Evolutionary conservation across 1,140 invertebrate genomes (phyloP), one percentile per base, ranked within the genome.

Genomic region (Ctenoplectra terminalis): DNA sequence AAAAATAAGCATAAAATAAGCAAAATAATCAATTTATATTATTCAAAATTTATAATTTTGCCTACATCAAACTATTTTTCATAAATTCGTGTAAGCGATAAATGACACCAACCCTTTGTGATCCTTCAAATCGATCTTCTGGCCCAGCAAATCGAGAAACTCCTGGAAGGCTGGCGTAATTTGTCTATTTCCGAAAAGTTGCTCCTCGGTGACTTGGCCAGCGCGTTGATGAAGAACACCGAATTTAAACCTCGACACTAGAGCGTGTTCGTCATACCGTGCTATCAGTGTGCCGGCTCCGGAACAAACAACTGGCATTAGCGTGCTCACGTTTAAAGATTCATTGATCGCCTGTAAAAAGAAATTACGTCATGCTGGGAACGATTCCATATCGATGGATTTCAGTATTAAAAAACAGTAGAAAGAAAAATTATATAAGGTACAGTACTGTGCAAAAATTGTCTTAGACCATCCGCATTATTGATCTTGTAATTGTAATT

Each of bases 171-270:
- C 98, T 0, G 97, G 96, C 23, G 97, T 98, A 11, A 98, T 97
- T 67, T 95, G 95, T 79, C 96, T 96, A 91, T 99, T 99, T 31
- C 96, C 96, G 91, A 99, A 99, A 50, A 99, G 93, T 89, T 99
- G 97, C 92, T 99, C 98, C 91, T 99, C 98, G 17, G 97, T 98
- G n/a, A 97, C 97, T 94, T 99, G 99, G 26, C 98, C 98, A 87
- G 96, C 97, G 92, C 97, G 96, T 94, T 99, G 99, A 94, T 99
- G 99, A n/a, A 99, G 96, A 9, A 99, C 96, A 50, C 99, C 99
- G 92, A 99, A 99, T 94, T 99, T 99, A 95, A 99, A 99, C 82
- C 97, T 97, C 83, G 98, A 97, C 23, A 98, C 98, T 60, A 99
- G 94, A 1, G 98, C 97, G 92, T 99, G 99, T 92, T 99, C 99